Percentiles rank a stretch among this genome's conserved stretches.
Conservation (phyloP, 2,113 vertebrate genomes). For the Cacatua alba region DNA sequence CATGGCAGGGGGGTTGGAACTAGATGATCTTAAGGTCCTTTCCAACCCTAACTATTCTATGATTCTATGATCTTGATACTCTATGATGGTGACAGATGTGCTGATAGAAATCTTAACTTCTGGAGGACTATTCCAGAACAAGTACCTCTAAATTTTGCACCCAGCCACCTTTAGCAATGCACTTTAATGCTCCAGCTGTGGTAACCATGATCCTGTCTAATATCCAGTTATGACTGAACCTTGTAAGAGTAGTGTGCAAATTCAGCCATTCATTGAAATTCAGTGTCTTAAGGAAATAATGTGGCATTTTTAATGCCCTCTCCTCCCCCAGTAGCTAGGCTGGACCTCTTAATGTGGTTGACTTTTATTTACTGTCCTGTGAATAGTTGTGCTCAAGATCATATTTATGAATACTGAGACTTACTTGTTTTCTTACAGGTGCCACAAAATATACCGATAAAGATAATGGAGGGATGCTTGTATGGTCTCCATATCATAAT, state of each 20-base stretch:
- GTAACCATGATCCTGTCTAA: not conserved
- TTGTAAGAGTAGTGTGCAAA: not conserved
- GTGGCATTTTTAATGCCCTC: not conserved
- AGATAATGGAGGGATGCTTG: slow-evolving; percentile 95
- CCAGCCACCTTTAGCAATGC: not conserved
- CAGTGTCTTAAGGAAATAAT: not conserved
- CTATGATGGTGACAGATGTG: not conserved
- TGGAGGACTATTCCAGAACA: not conserved
- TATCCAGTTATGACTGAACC: not conserved
- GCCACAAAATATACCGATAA: slow-evolving; percentile 92
- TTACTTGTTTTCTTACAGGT: slow-evolving; percentile 77
- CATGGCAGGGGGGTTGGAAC: no score
- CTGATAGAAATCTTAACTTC: not conserved
- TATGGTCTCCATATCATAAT: slow-evolving; percentile 94
- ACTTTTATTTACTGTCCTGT: not conserved
- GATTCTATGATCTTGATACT: not conserved
- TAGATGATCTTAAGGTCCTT: no score
- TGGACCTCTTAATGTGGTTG: not conserved
- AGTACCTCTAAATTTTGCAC: not conserved
- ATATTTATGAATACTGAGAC: slow-evolving; percentile 17
- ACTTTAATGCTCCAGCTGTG: not conserved
- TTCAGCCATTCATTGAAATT: not conserved
- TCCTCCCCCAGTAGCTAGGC: fast-evolving
- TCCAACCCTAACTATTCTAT: no score
- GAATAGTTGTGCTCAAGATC: not conserved